These are phyloP conservation scores for Quiscalus mexicanus DNA, from an alignment of 2,113 vertebrate species.

Conservation along the genomic window DNA sequence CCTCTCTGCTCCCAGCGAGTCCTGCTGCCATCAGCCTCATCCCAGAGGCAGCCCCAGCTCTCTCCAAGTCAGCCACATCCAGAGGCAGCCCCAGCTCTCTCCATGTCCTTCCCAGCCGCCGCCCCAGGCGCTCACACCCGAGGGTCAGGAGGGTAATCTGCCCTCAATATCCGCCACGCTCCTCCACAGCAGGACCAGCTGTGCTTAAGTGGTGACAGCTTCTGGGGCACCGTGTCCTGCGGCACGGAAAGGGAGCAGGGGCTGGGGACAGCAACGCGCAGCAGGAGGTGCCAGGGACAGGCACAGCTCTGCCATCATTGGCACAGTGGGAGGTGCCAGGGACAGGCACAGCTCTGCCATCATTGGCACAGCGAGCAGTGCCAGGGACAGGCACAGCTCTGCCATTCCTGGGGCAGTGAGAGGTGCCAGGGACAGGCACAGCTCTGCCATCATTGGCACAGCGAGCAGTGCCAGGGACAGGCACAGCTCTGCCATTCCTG, in stretches of 20 bases:
- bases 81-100: neutral
- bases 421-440: rapidly evolving
- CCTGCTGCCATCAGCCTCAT: neutral
- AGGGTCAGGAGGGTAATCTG: slow-evolving; percentile 38
- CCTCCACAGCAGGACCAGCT: neutral
- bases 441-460: rapidly evolving
- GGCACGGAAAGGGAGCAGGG: neutral
- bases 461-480: neutral
- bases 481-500: neutral
- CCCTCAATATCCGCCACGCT: neutral
- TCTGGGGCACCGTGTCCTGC: neutral
- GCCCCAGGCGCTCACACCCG: neutral
- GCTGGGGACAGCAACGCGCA: neutral
- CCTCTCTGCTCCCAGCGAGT: rapidly evolving
- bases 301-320: rapidly evolving
- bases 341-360: neutral
- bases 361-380: neutral
- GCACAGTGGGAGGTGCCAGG: rapidly evolving
- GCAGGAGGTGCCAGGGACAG: rapidly evolving
- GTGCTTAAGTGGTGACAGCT: slow-evolving; percentile 11
- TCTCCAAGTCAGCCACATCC: neutral
- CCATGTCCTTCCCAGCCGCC: neutral
- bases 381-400: neutral
- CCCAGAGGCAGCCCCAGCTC: neutral
- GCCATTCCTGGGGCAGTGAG: rapidly evolving